Percentiles rank a stretch among this genome's conserved stretches.
Conservation (phyloP, 2,113 vertebrate genomes). For the Triplophysa tibetana region DNA sequence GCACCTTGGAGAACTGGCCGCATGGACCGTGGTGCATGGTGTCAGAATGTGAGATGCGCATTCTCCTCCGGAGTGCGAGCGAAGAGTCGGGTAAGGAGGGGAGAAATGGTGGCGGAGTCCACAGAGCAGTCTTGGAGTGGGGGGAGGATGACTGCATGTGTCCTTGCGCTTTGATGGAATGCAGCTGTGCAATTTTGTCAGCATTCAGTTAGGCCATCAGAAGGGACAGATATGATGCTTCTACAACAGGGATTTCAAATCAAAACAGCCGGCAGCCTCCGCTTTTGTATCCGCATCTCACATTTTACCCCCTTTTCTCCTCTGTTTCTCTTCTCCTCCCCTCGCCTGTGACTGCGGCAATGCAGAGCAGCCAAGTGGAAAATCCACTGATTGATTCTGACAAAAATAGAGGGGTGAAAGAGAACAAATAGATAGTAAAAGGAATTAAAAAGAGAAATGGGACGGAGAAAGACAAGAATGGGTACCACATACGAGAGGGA, state of each 20-base stretch:
- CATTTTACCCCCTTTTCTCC: slow-evolving; percentile 24
- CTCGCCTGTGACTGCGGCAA: slow-evolving; percentile 71
- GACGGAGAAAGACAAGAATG: neutral
- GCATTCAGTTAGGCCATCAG: slow-evolving; percentile 34
- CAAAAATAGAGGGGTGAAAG: slow-evolving; percentile 63
- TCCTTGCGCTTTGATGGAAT: slow-evolving; percentile 25
- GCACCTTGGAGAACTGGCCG: slow-evolving; percentile 31
- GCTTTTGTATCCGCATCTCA: slow-evolving; percentile 50
- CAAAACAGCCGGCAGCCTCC: slow-evolving; percentile 48
- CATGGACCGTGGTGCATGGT: neutral
- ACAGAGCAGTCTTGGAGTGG: neutral
- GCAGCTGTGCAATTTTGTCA: slow-evolving; percentile 23
- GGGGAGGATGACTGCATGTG: slow-evolving; percentile 26
- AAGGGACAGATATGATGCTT: slow-evolving; percentile 62
- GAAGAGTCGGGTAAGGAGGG: slow-evolving; percentile 12
- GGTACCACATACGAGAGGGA: slow-evolving; percentile 10
- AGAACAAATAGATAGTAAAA: slow-evolving; percentile 41
- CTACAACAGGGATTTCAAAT: slow-evolving; percentile 55
- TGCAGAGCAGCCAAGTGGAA: slow-evolving; percentile 69
- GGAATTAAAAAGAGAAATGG: slow-evolving; percentile 24
- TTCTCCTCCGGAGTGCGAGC: slow-evolving; percentile 10
- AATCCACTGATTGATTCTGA: slow-evolving; percentile 76
- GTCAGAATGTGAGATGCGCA: slow-evolving; percentile 27
- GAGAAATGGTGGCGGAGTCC: slow-evolving; percentile 21
- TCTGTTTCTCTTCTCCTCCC: neutral